Evolutionary conservation across 2,888 invertebrate genomes (phyloP).

Genomic region (Timandra comae): DNA sequence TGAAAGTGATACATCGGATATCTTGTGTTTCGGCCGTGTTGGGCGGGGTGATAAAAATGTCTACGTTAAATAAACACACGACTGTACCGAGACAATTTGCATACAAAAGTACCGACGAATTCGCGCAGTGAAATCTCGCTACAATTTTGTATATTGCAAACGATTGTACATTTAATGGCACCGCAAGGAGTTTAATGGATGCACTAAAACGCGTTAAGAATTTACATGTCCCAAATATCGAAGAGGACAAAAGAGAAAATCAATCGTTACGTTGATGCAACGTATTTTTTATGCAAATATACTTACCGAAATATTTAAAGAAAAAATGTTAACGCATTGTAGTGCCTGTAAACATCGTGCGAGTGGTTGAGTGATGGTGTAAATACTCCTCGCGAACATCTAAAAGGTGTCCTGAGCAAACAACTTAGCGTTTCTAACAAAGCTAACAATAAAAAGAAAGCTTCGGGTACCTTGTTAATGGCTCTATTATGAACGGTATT

Average conservation of each 20-base stretch:
- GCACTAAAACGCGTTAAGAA: conserved; percentile 5
- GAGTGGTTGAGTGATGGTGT: conserved; percentile 1
- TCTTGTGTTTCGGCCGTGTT: conserved; percentile 15
- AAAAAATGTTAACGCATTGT: too few relatives aligned
- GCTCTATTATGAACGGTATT: too few relatives aligned
- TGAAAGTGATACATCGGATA: conserved; percentile 30
- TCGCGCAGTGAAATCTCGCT: conserved; percentile 45
- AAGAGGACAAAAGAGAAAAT: too few relatives aligned
- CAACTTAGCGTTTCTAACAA: conserved; percentile 7
- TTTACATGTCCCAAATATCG: conserved; percentile 1
- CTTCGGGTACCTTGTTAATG: too few relatives aligned
- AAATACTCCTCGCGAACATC: conserved; percentile 15
- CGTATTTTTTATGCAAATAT: too few relatives aligned
- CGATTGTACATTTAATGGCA: conserved; percentile 19
- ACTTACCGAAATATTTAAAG: too few relatives aligned
- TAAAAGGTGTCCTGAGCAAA: conserved; percentile 21
- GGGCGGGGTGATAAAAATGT: conserved; percentile 38
- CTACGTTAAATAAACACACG: conserved; percentile 39
- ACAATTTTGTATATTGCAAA: conserved; percentile 33
- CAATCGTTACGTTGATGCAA: too few relatives aligned
- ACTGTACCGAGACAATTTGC: conserved; percentile 40
- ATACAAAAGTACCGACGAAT: conserved; percentile 44
- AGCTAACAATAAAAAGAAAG: too few relatives aligned
- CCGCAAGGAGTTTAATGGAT: conserved; percentile 1
- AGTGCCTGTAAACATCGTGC: too few relatives aligned